phyloP scores from a whole-genome alignment of 2,888 invertebrate species.

The Drosophila merina region DNA sequence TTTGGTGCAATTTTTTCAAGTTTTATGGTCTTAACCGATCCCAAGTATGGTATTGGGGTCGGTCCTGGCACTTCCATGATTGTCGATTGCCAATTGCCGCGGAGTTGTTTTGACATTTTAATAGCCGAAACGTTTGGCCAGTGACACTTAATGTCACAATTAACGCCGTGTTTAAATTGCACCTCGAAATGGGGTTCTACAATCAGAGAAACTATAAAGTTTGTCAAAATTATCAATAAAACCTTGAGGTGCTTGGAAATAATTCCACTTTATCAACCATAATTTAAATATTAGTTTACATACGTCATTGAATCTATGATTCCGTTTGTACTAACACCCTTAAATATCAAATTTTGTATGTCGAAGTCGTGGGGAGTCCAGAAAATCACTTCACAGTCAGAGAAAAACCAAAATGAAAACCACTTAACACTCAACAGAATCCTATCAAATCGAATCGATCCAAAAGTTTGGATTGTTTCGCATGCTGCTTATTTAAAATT shows the following conservation, averaged over 20 bases:
- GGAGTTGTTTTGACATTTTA: slow-evolving; percentile 73
- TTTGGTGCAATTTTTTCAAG: slow-evolving; percentile 43
- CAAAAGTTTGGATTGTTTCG: slow-evolving; percentile 24
- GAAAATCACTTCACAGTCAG: slow-evolving; percentile 15
- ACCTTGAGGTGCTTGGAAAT: not conserved
- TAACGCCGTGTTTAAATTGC: slow-evolving; percentile 60
- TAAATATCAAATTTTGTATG: not conserved
- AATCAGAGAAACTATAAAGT: not conserved
- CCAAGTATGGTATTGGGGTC: slow-evolving; percentile 61
- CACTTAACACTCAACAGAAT: slow-evolving; percentile 34
- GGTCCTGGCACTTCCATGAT: slow-evolving; percentile 23
- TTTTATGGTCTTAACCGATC: slow-evolving; percentile 55
- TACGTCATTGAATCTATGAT: not conserved
- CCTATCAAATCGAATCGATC: slow-evolving; percentile 31
- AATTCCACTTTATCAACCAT: not conserved
- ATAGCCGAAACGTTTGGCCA: slow-evolving; percentile 54
- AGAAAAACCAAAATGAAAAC: slow-evolving; percentile 36
- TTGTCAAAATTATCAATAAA: not conserved
- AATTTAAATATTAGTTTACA: not conserved
- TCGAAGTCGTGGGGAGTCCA: not conserved
- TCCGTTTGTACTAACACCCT: not conserved
- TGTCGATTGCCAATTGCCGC: slow-evolving; percentile 37
- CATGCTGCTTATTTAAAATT: slow-evolving; percentile 66
- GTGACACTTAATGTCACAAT: slow-evolving; percentile 73
- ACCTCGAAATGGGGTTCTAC: not conserved